These are phyloP conservation scores for Bostrychus sinensis DNA, from an alignment of 2,113 vertebrate species.

Conservation along the genomic window DNA sequence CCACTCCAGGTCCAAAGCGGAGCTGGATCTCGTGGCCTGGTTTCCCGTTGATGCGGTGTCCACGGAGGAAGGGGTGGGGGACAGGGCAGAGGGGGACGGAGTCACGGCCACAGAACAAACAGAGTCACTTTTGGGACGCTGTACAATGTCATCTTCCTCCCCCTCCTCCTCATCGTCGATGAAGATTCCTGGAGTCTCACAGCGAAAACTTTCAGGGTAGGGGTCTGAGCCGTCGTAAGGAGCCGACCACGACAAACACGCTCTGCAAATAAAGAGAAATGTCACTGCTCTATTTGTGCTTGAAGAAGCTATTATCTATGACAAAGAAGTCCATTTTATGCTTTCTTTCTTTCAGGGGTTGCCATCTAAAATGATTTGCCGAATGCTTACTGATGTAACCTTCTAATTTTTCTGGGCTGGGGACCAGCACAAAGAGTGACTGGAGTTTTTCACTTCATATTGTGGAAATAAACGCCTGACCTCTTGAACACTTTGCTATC, in stretches of 20 bases:
- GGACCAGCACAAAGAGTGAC: too few relatives aligned
- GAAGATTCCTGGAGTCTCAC: slow-evolving; percentile 34
- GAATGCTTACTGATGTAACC: too few relatives aligned
- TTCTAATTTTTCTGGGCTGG: too few relatives aligned
- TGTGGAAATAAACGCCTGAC: too few relatives aligned
- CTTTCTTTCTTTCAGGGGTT: too few relatives aligned
- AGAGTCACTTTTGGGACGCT: slow-evolving; percentile 35
- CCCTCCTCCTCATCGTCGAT: slow-evolving; percentile 47
- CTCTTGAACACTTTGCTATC: too few relatives aligned
- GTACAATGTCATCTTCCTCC: slow-evolving; percentile 53
- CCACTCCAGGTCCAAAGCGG: slow-evolving; percentile 87
- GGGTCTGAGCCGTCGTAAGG: slow-evolving; percentile 89
- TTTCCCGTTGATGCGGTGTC: slow-evolving; percentile 58
- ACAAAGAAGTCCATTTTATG: too few relatives aligned
- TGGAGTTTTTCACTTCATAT: too few relatives aligned
- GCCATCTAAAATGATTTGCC: too few relatives aligned
- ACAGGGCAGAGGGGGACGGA: slow-evolving; percentile 18
- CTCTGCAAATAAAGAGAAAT: slow-evolving; percentile 69
- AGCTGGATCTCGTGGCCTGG: slow-evolving; percentile 73
- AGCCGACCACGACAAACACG: slow-evolving; percentile 90
- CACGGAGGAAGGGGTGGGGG: slow-evolving; percentile 40
- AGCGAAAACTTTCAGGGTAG: slow-evolving; percentile 74
- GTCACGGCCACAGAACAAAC: slow-evolving; percentile 23
- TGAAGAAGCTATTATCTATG: too few relatives aligned
- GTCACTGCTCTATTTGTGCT: not conserved